Evolutionary conservation across 2,113 vertebrate genomes (phyloP).

Genomic region (Crotalus helleri): DNA sequence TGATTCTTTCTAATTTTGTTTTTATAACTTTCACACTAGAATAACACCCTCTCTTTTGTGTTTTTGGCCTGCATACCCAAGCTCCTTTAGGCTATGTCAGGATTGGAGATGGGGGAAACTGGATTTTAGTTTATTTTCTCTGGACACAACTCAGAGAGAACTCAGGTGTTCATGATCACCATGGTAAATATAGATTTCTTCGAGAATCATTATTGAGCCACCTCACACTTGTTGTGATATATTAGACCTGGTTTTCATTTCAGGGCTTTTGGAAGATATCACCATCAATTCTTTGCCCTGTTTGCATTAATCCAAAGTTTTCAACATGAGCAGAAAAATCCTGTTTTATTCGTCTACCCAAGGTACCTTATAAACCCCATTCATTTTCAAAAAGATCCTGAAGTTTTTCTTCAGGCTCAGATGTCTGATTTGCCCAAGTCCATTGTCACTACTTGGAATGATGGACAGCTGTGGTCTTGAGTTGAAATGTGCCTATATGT

Average conservation of each 20-base stretch:
- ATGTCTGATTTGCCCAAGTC: too few relatives aligned
- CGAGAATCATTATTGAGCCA: not conserved
- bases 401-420: too few relatives aligned
- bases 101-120: not conserved
- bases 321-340: not conserved
- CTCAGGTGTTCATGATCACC: not conserved
- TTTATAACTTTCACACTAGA: not conserved
- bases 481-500: too few relatives aligned
- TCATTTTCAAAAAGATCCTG: too few relatives aligned
- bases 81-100: not conserved
- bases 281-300: not conserved
- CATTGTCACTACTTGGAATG: too few relatives aligned
- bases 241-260: not conserved
- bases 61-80: not conserved
- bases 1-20: not conserved
- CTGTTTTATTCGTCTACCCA: not conserved
- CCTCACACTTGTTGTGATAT: not conserved
- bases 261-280: not conserved
- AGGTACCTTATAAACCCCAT: not conserved
- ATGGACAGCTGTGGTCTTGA: too few relatives aligned
- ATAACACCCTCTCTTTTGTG: not conserved
- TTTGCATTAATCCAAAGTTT: not conserved
- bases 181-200: not conserved
- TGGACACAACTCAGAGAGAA: not conserved
- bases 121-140: not conserved